Conservation (phyloP, 2,888 invertebrate genomes). For the Ecdyonurus torrentis region DNA sequence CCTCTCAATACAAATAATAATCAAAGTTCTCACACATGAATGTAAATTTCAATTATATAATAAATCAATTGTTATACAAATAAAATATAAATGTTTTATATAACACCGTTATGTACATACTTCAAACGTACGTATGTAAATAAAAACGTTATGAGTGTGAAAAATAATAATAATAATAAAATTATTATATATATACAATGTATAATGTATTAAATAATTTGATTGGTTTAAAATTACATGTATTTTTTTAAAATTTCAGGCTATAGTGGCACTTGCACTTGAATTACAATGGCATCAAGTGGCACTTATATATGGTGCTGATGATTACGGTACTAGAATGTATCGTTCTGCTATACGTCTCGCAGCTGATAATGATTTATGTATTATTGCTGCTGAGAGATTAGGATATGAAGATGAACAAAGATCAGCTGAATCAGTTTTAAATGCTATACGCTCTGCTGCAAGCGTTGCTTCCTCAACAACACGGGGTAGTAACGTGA, state of each 20-base stretch:
- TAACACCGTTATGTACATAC: too few relatives aligned
- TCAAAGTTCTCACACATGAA: too few relatives aligned
- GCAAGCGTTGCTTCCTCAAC: neutral
- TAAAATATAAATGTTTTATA: too few relatives aligned
- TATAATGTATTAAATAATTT: too few relatives aligned
- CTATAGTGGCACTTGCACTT: slow-evolving; percentile 13
- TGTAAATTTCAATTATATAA: too few relatives aligned
- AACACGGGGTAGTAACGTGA: neutral
- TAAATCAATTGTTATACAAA: too few relatives aligned
- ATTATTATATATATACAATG: too few relatives aligned
- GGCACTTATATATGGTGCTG: slow-evolving; percentile 13
- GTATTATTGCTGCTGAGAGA: slow-evolving; percentile 7
- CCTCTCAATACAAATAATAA: too few relatives aligned
- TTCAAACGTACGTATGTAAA: too few relatives aligned
- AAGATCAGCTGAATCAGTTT: neutral
- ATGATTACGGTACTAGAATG: slow-evolving; percentile 13
- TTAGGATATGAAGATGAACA: neutral
- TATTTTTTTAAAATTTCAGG: slow-evolving; percentile 11
- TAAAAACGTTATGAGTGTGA: too few relatives aligned
- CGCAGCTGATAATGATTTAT: slow-evolving; percentile 7
- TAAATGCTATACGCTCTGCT: neutral
- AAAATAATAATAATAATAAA: too few relatives aligned
- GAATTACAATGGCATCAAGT: slow-evolving; percentile 15
- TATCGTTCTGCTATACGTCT: slow-evolving; percentile 10
- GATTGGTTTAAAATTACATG: too few relatives aligned